A percentile compares a stretch with the other conserved stretches of the same genome.
Evolutionary conservation across 2,113 vertebrate genomes (phyloP).

Genomic region (Trematomus loennbergii): DNA sequence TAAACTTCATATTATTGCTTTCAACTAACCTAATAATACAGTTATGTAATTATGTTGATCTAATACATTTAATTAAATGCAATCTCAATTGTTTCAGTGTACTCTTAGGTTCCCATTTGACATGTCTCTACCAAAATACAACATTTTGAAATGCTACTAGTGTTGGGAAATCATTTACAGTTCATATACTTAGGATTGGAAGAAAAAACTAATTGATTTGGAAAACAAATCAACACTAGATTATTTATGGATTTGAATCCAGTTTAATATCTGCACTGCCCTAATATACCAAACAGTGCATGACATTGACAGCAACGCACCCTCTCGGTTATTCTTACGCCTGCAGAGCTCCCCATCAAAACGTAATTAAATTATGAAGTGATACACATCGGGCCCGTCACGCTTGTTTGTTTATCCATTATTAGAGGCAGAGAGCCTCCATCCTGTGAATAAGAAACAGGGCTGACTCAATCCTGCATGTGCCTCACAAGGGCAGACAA

Average conservation of each 20-base stretch:
- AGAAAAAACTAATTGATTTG: conserved; percentile 15
- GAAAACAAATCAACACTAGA: conserved; percentile 15
- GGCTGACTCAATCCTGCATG: background rate
- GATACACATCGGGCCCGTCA: conserved; percentile 60
- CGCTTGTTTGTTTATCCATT: conserved; percentile 73
- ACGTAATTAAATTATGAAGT: conserved; percentile 74
- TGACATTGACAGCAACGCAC: conserved; percentile 39
- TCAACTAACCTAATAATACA: no score
- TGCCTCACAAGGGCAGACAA: conserved; percentile 26
- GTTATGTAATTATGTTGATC: no score
- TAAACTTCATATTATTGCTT: no score
- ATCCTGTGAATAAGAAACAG: conserved; percentile 61
- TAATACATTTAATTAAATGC: no score
- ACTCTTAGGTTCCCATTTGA: background rate
- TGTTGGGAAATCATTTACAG: background rate
- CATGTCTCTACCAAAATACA: conserved; percentile 5
- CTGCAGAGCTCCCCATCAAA: conserved; percentile 60
- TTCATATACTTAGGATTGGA: background rate
- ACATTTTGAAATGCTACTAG: background rate
- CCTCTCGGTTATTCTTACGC: conserved; percentile 58
- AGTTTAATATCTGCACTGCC: conserved; percentile 25
- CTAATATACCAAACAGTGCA: conserved; percentile 30
- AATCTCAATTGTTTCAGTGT: no score
- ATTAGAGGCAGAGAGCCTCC: conserved; percentile 54
- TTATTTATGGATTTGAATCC: conserved; percentile 33